Evolutionary conservation across 1,140 invertebrate species (phyloP).

Genomic region (Calephelis virginiensis): DNA sequence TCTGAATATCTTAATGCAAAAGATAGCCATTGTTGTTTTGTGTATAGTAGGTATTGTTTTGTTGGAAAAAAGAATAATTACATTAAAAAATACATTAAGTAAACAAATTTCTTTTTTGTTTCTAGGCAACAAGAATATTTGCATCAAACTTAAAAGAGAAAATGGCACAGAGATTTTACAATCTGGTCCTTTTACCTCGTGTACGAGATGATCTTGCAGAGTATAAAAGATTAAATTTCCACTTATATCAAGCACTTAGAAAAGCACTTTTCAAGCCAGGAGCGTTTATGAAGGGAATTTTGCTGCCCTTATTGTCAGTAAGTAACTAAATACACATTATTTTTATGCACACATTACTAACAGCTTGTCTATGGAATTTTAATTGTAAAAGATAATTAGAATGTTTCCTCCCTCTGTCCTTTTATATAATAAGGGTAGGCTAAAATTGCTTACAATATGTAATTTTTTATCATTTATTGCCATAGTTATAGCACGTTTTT

Average conservation of each 20-base stretch:
- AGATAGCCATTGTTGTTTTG: too few relatives aligned
- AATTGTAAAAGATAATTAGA: too few relatives aligned
- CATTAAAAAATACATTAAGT: too few relatives aligned
- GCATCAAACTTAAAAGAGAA: conserved; percentile 96
- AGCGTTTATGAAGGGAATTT: conserved; percentile 99
- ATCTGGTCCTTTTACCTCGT: conserved; percentile 94
- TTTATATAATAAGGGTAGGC: too few relatives aligned
- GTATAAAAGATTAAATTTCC: conserved; percentile 97
- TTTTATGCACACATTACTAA: not conserved
- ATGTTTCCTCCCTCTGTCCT: too few relatives aligned
- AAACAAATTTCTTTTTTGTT: conserved; percentile 22
- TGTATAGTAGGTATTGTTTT: too few relatives aligned
- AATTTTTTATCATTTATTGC: too few relatives aligned
- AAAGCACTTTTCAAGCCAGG: conserved; percentile 98
- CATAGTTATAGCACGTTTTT: too few relatives aligned
- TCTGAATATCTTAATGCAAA: too few relatives aligned
- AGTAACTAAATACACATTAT: conserved; percentile 26
- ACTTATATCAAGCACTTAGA: conserved; percentile 94
- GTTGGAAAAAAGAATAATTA: too few relatives aligned
- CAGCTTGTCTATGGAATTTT: too few relatives aligned
- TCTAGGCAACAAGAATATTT: conserved; percentile 95
- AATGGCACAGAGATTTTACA: conserved; percentile 98
- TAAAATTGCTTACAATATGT: too few relatives aligned
- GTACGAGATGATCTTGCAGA: conserved; percentile 96
- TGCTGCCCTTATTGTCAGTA: conserved; percentile 92